These are phyloP conservation scores for Argyresthia goedartella DNA, from an alignment of 2,888 invertebrate genomes.

Conservation along the genomic window DNA sequence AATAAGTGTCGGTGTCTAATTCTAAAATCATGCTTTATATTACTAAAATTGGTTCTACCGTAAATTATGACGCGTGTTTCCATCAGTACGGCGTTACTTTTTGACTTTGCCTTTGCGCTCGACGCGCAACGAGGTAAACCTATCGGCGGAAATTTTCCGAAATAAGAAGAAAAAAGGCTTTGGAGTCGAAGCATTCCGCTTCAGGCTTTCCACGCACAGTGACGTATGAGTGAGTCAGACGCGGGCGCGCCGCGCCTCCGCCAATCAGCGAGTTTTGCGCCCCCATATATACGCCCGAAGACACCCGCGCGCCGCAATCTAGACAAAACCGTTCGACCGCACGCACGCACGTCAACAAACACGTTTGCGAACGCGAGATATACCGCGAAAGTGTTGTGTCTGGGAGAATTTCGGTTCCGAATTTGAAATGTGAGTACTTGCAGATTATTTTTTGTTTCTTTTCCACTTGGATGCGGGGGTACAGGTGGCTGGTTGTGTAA, in stretches of 20 bases:
- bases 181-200: not conserved
- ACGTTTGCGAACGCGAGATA: constrained; percentile 23
- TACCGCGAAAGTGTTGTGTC: constrained; percentile 35
- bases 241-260: constrained; percentile 39
- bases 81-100: too few relatives aligned
- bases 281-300: constrained; percentile 45
- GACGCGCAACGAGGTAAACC: too few relatives aligned
- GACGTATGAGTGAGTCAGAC: constrained; percentile 34
- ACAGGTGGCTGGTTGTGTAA: too few relatives aligned
- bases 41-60: too few relatives aligned
- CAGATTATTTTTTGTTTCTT: constrained; percentile 8
- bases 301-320: constrained; percentile 39
- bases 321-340: not conserved
- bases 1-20: too few relatives aligned
- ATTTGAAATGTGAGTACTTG: constrained; percentile 39
- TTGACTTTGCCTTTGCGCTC: too few relatives aligned
- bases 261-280: constrained; percentile 36
- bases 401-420: constrained; percentile 11
- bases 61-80: too few relatives aligned
- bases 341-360: constrained; percentile 13
- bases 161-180: not conserved
- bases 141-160: not conserved
- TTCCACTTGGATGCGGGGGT: not conserved
- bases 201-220: constrained; percentile 42
- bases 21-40: too few relatives aligned